Evolutionary conservation across 2,113 vertebrate species (phyloP).

Genomic region (Arizona elegans): DNA sequence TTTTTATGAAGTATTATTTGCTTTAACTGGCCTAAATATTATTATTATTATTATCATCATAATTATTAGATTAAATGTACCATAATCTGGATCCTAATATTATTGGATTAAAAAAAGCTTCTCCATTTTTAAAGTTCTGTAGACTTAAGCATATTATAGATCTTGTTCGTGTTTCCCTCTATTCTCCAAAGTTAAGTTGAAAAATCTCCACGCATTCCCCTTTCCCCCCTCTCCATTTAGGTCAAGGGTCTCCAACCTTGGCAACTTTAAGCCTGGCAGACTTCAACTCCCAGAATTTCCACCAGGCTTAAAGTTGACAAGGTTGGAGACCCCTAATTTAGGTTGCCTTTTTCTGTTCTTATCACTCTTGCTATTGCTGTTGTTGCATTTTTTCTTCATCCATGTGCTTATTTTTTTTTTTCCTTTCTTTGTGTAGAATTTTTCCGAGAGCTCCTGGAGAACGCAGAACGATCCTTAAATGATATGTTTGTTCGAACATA

Average conservation of each 20-base stretch:
- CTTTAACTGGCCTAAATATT: background rate
- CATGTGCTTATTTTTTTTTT: constrained; percentile 36
- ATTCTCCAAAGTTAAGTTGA: background rate
- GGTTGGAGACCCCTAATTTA: no score
- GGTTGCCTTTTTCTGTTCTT: background rate
- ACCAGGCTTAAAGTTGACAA: no score
- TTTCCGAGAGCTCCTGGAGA: constrained; percentile 94
- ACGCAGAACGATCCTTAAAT: constrained; percentile 90
- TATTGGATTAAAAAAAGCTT: background rate
- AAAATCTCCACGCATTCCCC: background rate
- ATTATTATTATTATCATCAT: background rate
- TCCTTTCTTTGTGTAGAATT: constrained; percentile 77
- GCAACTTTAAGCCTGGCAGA: no score
- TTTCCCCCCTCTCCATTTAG: background rate
- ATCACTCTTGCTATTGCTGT: no score
- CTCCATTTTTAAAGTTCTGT: background rate
- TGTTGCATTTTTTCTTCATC: background rate
- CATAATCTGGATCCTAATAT: background rate
- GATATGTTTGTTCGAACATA: constrained; percentile 91
- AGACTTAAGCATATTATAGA: background rate
- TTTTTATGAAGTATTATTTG: background rate
- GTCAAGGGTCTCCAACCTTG: no score
- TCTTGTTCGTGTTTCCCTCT: background rate
- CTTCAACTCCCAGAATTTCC: no score
- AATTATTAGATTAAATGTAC: background rate